phyloP scores from a whole-genome alignment of 2,888 invertebrate species.

The Eutolmus rufibarbis region DNA sequence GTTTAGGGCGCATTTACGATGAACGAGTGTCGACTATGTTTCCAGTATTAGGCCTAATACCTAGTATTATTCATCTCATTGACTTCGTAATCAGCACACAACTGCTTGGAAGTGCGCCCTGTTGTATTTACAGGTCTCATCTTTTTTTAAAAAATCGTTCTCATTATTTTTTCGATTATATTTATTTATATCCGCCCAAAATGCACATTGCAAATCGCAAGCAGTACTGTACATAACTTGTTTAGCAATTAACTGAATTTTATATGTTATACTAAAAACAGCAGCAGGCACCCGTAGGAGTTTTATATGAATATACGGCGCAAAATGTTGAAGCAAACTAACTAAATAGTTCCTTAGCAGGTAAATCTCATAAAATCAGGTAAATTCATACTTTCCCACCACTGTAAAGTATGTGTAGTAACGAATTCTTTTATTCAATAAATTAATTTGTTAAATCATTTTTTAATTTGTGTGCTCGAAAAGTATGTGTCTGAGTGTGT shows the following conservation, averaged over 20 bases:
- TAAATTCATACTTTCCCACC: not conserved
- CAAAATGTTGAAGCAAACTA: not conserved
- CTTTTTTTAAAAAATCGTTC: not conserved
- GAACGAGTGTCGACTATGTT: not conserved
- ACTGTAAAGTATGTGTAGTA: conserved; percentile 8
- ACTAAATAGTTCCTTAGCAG: not conserved
- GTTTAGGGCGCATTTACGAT: not conserved
- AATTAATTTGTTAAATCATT: not conserved
- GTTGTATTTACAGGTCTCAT: not conserved
- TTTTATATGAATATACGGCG: not conserved
- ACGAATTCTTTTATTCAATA: not conserved
- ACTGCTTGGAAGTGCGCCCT: not conserved
- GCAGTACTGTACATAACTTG: not conserved
- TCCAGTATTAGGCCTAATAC: not conserved
- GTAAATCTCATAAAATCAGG: not conserved
- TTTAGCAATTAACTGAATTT: conserved; percentile 18
- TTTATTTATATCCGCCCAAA: not conserved
- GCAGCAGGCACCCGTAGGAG: not conserved
- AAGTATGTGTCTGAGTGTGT: too few relatives aligned
- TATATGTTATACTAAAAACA: conserved; percentile 24
- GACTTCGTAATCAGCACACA: not conserved
- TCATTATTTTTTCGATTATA: not conserved
- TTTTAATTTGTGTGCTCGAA: not conserved
- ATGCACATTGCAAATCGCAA: not conserved
- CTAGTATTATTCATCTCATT: not conserved